phyloP scores from a whole-genome alignment of 2,888 invertebrate species.

The Adelognathus sp. region DNA sequence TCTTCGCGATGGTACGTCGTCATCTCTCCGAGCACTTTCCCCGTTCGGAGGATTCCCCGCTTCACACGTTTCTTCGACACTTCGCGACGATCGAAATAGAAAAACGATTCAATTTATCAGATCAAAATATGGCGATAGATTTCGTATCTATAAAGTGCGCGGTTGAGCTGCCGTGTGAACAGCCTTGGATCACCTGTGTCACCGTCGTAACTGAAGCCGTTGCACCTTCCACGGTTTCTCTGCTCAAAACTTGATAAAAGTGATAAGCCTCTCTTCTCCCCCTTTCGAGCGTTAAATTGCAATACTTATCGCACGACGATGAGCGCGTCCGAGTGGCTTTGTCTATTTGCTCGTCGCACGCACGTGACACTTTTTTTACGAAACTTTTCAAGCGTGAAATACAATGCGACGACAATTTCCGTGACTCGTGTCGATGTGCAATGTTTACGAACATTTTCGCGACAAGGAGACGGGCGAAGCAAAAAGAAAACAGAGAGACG shows the following conservation, averaged over 20 bases:
- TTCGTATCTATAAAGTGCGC: background rate
- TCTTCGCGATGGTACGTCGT: slow-evolving; percentile 14
- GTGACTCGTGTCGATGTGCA: background rate
- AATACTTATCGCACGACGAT: slow-evolving; percentile 53
- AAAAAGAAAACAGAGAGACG: background rate
- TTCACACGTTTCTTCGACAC: slow-evolving; percentile 7
- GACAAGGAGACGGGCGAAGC: background rate
- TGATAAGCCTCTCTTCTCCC: slow-evolving; percentile 59
- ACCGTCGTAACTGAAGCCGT: slow-evolving; percentile 55
- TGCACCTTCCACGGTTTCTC: slow-evolving; percentile 51
- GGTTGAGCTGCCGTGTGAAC: background rate
- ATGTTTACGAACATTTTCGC: background rate
- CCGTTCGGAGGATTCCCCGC: background rate
- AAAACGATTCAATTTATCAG: background rate
- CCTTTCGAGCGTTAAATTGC: slow-evolving; percentile 48
- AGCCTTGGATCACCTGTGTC: slow-evolving; percentile 31
- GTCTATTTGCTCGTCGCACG: slow-evolving; percentile 44
- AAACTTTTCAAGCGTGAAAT: background rate
- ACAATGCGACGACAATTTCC: background rate
- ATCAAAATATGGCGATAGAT: background rate
- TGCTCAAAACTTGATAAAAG: slow-evolving; percentile 57
- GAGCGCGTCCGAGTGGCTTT: slow-evolving; percentile 46
- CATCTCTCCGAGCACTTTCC: background rate
- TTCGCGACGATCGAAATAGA: background rate
- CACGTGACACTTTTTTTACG: slow-evolving; percentile 2